These are phyloP conservation scores for Mactra quadrangularis DNA, from an alignment of 1,140 invertebrate species.

Conservation along the genomic window DNA sequence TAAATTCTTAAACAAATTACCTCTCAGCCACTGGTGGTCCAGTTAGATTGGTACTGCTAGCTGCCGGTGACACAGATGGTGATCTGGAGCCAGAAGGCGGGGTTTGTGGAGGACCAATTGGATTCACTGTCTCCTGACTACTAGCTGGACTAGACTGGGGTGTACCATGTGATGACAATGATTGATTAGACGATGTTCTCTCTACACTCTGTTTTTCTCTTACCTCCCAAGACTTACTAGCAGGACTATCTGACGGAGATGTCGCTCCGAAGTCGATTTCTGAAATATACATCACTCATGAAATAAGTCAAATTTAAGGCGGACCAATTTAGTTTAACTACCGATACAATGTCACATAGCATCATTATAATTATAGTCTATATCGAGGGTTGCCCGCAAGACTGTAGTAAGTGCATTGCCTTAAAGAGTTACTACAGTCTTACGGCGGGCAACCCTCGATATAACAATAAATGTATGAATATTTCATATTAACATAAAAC, in stretches of 20 bases:
- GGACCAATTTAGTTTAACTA: too few species aligned
- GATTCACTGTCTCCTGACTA: constrained; percentile 30
- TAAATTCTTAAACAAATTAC: constrained; percentile 26
- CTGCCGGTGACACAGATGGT: constrained; percentile 37
- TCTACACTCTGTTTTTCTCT: constrained; percentile 13
- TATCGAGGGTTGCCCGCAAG: too few species aligned
- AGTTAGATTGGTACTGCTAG: constrained; percentile 33
- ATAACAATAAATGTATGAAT: too few species aligned
- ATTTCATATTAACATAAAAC: too few species aligned
- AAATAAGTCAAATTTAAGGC: too few species aligned
- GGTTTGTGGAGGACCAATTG: not conserved
- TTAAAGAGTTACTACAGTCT: too few species aligned
- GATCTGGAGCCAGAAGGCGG: constrained; percentile 23
- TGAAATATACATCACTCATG: constrained; percentile 29
- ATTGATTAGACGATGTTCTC: constrained; percentile 44
- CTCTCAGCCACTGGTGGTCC: constrained; percentile 62
- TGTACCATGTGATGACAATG: constrained; percentile 41
- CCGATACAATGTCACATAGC: too few species aligned
- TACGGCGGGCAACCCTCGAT: too few species aligned
- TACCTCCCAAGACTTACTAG: not conserved
- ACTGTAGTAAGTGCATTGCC: too few species aligned
- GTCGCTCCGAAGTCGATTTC: constrained; percentile 31
- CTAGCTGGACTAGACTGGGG: constrained; percentile 54
- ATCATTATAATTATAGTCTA: too few species aligned
- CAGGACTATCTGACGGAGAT: constrained; percentile 11